Evolutionary conservation across 1,140 invertebrate genomes (phyloP), one percentile per base, ranked within the genome.

Genomic region (Drosophila biarmipes): DNA sequence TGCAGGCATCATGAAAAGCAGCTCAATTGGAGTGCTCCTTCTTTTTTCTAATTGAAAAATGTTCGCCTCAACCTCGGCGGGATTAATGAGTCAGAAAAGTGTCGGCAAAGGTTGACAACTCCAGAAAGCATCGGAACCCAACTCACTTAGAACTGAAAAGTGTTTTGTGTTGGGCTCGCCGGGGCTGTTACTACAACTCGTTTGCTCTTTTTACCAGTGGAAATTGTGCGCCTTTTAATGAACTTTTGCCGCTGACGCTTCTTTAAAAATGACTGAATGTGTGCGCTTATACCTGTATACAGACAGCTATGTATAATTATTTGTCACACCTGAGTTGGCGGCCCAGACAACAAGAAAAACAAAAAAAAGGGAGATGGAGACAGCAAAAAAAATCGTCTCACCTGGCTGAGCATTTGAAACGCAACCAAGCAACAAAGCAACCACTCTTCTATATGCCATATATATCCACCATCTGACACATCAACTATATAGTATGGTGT

Each of bases 251-350:
- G 76, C 46, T 57, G 53, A 49, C 69, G 54, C 78, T 75, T 79
- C 80, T 84, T 84, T 75, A 75, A 73, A 84, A 80, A 78, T 62
- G 66, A 67, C 74, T 61, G 71, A 53, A 61, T 35, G 40, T 40
- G 51, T 53, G 40, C 49, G 46, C 31, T 27, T 38, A 31, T 57
- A 15, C 42, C 55, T 29, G 21, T 73, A 58, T 64, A 84, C 74
- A 49, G 80, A 73, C 73, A 85, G 73, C 46, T 85, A 85, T 80
- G 86, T 85, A 84, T 90, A 90, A 90, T 90, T 90, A 90, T 90
- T 90, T 90, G 85, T 90, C 85, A 90, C 85, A 90, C 85, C 85
- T 90, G 85, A 90, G 85, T 90, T 86, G 69, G 77, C 86, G 59
- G 57, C 49, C 61, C 80, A 80, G 81, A 77, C 73, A 73, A 63